Percentiles rank a stretch among this genome's conserved stretches.
phyloP scores from a whole-genome alignment of 2,113 vertebrate genomes.

The Naja naja region DNA sequence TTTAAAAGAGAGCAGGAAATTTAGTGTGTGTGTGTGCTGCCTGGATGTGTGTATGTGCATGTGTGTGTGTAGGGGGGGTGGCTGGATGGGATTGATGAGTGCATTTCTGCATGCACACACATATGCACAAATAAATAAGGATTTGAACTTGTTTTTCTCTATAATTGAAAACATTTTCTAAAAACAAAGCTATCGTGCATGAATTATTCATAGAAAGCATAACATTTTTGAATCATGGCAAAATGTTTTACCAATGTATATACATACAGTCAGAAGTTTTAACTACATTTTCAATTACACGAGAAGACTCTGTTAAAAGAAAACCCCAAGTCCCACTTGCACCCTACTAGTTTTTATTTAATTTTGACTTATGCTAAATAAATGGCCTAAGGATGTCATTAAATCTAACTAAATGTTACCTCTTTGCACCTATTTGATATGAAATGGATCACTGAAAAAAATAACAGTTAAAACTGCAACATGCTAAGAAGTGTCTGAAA shows the following conservation, averaged over 20 bases:
- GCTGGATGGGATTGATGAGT: neutral
- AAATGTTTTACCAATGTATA: slow-evolving; percentile 17
- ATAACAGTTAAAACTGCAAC: slow-evolving; percentile 14
- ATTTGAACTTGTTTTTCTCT: slow-evolving; percentile 9
- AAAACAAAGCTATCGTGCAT: slow-evolving; percentile 1
- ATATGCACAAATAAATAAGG: slow-evolving; percentile 11
- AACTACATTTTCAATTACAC: slow-evolving; percentile 18
- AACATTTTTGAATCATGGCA: slow-evolving; percentile 1
- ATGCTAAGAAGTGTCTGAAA: slow-evolving; percentile 35
- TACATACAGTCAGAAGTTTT: slow-evolving; percentile 4
- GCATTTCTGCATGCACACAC: neutral
- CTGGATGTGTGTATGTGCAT: neutral
- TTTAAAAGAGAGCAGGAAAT: neutral
- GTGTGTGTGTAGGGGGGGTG: neutral
- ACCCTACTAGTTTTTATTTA: neutral
- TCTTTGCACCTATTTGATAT: slow-evolving; percentile 19
- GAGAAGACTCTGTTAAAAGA: neutral
- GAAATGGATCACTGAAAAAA: slow-evolving; percentile 16
- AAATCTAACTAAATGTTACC: slow-evolving; percentile 27
- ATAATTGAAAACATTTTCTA: slow-evolving; percentile 47
- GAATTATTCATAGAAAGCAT: slow-evolving; percentile 25
- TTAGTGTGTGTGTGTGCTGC: neutral
- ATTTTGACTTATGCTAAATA: neutral
- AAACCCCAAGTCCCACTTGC: neutral
- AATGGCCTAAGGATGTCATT: slow-evolving; percentile 2